Evolutionary conservation across 1,140 invertebrate genomes (phyloP).

Genomic region (Orius insidiosus): DNA sequence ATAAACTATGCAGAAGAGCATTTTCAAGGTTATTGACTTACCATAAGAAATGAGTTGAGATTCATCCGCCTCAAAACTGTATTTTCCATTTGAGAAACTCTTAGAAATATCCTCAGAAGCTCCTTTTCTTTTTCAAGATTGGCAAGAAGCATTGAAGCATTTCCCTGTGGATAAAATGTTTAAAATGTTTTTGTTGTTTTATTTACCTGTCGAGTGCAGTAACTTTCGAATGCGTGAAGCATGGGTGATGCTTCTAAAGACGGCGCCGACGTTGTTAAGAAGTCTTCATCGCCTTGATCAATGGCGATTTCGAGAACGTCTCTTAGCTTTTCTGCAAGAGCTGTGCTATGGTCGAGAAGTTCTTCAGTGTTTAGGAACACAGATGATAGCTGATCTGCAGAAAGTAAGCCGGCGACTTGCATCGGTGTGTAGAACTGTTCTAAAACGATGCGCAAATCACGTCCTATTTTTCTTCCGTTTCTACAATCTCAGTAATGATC

Average conservation of each 20-base stretch:
- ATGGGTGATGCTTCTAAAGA: conserved; percentile 87
- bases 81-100: conserved; percentile 94
- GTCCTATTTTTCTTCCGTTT: conserved; percentile 91
- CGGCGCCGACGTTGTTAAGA: conserved; percentile 75
- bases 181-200: too few relatives aligned
- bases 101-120: conserved; percentile 78
- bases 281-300: conserved; percentile 62
- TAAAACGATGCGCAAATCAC: conserved; percentile 76
- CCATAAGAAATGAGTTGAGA: conserved; percentile 92
- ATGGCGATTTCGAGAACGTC: conserved; percentile 71
- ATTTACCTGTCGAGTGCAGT: conserved; percentile 64
- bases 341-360: conserved; percentile 71
- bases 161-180: conserved; percentile 39
- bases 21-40: conserved; percentile 31
- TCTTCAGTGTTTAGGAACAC: conserved; percentile 92
- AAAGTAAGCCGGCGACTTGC: conserved; percentile 40
- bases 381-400: conserved; percentile 61
- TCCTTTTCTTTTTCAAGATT: conserved; percentile 92
- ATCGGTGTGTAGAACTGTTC: conserved; percentile 91
- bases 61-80: conserved; percentile 83
- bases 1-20: conserved; percentile 2
- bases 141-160: conserved; percentile 71
- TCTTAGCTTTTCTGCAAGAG: conserved; percentile 68
- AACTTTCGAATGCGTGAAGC: conserved; percentile 85
- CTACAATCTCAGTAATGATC: conserved; percentile 88